phyloP scores from a whole-genome alignment of 2,113 vertebrate genomes.

The Phyllostomus hastatus region DNA sequence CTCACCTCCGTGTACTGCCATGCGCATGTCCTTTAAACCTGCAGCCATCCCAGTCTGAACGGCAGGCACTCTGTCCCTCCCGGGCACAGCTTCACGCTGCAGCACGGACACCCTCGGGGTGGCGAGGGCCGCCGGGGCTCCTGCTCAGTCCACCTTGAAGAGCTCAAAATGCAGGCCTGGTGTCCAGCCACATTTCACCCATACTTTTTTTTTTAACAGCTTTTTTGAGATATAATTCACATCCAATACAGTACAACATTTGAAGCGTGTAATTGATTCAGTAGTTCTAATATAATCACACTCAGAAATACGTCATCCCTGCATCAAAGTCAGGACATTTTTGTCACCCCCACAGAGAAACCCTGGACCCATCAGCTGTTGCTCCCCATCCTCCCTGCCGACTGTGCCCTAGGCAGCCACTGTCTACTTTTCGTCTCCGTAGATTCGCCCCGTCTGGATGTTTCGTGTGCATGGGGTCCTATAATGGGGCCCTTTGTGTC shows the following conservation, averaged over 20 bases:
- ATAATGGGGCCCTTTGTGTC: fast-evolving
- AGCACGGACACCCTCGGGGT: background rate
- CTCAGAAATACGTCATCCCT: fast-evolving
- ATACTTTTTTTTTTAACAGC: background rate
- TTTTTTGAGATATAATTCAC: background rate
- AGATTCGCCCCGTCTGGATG: background rate
- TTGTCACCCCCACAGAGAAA: background rate
- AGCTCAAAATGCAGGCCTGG: background rate
- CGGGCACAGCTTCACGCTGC: fast-evolving
- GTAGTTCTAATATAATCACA: background rate
- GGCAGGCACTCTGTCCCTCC: background rate
- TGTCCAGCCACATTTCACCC: background rate
- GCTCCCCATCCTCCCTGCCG: fast-evolving
- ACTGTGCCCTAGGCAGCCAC: fast-evolving
- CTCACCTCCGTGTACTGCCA: background rate
- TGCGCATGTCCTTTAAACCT: background rate
- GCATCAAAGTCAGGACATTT: background rate
- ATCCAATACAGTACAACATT: background rate
- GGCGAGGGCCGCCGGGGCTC: background rate
- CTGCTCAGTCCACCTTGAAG: background rate
- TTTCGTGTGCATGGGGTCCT: background rate
- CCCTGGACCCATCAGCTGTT: fast-evolving
- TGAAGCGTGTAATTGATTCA: background rate
- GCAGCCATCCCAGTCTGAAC: background rate
- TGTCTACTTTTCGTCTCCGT: fast-evolving